Evolutionary conservation across 2,113 vertebrate species (phyloP).

Genomic region (Sorex araneus): DNA sequence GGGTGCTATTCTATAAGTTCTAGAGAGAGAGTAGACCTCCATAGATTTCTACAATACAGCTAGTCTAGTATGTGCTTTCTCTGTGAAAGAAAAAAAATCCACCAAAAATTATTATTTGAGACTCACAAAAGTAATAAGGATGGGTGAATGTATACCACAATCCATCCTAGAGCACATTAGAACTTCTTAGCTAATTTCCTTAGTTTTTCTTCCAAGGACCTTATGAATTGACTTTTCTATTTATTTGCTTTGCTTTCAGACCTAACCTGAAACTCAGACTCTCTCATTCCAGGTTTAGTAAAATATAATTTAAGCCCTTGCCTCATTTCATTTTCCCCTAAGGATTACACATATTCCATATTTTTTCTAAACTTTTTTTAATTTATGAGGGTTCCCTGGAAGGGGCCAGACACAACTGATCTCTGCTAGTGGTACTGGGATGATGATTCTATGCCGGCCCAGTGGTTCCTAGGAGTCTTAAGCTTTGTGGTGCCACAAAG

Average conservation of each 20-base stretch:
- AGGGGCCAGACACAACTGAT: too few relatives aligned
- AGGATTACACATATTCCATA: fast-evolving
- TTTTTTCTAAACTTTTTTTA: background rate
- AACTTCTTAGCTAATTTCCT: background rate
- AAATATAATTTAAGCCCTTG: background rate
- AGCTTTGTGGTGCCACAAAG: too few relatives aligned
- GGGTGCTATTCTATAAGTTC: too few relatives aligned
- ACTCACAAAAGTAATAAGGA: background rate
- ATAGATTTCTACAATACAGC: background rate
- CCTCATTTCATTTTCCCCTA: background rate
- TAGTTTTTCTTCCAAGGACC: background rate
- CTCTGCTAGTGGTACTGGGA: too few relatives aligned
- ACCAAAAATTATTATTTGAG: background rate
- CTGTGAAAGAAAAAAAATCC: background rate
- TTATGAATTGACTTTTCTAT: background rate
- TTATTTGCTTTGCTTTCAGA: background rate
- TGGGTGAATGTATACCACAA: background rate
- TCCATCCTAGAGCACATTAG: background rate
- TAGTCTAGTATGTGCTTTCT: background rate
- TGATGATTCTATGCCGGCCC: too few relatives aligned
- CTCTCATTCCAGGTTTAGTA: background rate
- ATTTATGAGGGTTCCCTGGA: too few relatives aligned
- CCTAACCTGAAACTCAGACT: background rate
- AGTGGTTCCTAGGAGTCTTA: too few relatives aligned
- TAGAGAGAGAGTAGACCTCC: too few relatives aligned